A percentile compares a stretch with the other conserved stretches of the same genome.
These are phyloP conservation scores for Malthinus flaveolus DNA, from an alignment of 2,888 invertebrate species.

Conservation along the genomic window DNA sequence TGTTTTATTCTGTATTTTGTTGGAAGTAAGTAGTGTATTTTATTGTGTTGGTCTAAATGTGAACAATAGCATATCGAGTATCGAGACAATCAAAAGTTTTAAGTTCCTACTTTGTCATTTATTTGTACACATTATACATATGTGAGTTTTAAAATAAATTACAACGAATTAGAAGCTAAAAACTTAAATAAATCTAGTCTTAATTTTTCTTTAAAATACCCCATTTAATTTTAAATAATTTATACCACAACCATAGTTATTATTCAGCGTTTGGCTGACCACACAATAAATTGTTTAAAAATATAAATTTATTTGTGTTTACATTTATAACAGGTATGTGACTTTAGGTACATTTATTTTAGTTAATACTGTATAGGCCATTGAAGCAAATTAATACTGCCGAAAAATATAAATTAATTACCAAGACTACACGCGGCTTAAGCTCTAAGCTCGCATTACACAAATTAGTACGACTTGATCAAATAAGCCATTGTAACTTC, in stretches of 20 bases:
- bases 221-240: constrained; percentile 11
- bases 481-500: neutral
- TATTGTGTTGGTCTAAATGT: too few relatives aligned
- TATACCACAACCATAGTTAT: constrained; percentile 30
- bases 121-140: constrained; percentile 3
- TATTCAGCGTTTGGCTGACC: constrained; percentile 24
- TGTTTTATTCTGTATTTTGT: too few relatives aligned
- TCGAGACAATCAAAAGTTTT: too few relatives aligned
- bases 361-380: constrained; percentile 42
- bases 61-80: too few relatives aligned
- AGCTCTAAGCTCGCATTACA: too few relatives aligned
- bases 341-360: constrained; percentile 27
- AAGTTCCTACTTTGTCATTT: neutral
- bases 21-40: too few relatives aligned
- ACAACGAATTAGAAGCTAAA: neutral
- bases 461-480: too few relatives aligned
- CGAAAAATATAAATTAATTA: constrained; percentile 32
- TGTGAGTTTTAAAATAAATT: neutral
- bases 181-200: neutral
- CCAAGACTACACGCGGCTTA: too few relatives aligned
- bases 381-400: constrained; percentile 38
- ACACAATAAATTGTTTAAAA: constrained; percentile 34
- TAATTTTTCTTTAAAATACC: constrained; percentile 1
- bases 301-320: constrained; percentile 34
- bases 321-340: constrained; percentile 31